These are phyloP conservation scores for Heliconius congener DNA, from an alignment of 1,140 invertebrate genomes.

Conservation along the genomic window DNA sequence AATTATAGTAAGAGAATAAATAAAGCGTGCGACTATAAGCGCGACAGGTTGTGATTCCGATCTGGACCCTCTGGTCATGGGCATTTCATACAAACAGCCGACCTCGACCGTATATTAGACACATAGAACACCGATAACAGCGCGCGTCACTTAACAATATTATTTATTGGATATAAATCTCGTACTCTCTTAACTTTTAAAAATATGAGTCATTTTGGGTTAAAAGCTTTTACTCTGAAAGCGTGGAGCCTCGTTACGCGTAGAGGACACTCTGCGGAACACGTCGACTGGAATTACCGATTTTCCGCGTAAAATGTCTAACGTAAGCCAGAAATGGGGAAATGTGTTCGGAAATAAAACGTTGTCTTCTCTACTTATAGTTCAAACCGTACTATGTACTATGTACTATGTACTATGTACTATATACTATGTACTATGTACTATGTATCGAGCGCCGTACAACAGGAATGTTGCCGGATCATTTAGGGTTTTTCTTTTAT, in stretches of 20 bases:
- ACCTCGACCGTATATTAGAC: neutral
- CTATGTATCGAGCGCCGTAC: neutral
- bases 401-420: no score
- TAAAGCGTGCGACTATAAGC: no score
- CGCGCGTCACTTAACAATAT: neutral
- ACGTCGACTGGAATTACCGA: constrained; percentile 3
- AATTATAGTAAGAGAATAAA: no score
- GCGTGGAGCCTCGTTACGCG: constrained; percentile 12
- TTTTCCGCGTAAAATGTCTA: constrained; percentile 9
- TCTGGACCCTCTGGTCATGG: no score
- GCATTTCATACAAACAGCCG: neutral
- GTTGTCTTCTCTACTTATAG: neutral
- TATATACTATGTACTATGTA: no score
- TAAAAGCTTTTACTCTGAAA: constrained; percentile 15
- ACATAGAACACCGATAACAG: neutral
- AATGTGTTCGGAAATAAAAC: neutral
- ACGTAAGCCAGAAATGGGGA: neutral
- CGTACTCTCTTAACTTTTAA: neutral
- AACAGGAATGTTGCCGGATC: neutral
- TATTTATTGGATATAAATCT: constrained; percentile 14
- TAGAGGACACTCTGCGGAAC: neutral
- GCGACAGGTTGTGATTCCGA: no score
- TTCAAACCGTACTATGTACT: neutral
- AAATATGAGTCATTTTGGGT: constrained; percentile 3
- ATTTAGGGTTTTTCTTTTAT: neutral